Evolutionary conservation across 1,140 invertebrate genomes (phyloP).

Genomic region (Anastrepha obliqua): DNA sequence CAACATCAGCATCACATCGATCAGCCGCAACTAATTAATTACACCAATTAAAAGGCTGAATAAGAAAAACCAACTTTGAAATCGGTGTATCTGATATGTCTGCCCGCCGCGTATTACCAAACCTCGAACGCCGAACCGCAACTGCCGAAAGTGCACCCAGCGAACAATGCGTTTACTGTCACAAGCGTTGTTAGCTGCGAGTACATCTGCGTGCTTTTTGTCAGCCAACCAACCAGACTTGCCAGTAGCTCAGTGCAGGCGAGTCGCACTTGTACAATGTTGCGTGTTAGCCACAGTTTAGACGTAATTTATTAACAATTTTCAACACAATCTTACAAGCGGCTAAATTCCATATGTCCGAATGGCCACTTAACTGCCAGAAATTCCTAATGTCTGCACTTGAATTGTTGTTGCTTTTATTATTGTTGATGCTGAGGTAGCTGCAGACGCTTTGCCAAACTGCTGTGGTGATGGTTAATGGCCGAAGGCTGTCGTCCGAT

Average conservation of each 20-base stretch:
- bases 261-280: not conserved
- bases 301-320: slow-evolving; percentile 52
- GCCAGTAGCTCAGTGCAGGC: not conserved
- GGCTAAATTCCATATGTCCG: not conserved
- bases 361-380: slow-evolving; percentile 5
- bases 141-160: not conserved
- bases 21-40: slow-evolving; percentile 41
- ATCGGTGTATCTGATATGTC: not conserved
- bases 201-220: not conserved
- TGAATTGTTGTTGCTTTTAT: not conserved
- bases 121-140: not conserved
- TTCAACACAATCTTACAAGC: slow-evolving; percentile 46
- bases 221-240: not conserved
- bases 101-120: not conserved
- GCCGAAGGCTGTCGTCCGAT: slow-evolving; percentile 34
- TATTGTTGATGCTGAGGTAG: not conserved
- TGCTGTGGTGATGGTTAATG: slow-evolving; percentile 31
- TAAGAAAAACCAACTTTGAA: slow-evolving; percentile 34
- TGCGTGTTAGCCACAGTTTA: slow-evolving; percentile 53
- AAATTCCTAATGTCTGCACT: not conserved
- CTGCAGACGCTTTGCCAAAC: slow-evolving; percentile 19
- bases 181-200: not conserved
- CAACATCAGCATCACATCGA: not conserved
- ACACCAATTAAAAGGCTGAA: slow-evolving; percentile 35
- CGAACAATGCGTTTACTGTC: not conserved